Conservation (phyloP, 2,888 invertebrate genomes). For the Maniola hyperantus region DNA sequence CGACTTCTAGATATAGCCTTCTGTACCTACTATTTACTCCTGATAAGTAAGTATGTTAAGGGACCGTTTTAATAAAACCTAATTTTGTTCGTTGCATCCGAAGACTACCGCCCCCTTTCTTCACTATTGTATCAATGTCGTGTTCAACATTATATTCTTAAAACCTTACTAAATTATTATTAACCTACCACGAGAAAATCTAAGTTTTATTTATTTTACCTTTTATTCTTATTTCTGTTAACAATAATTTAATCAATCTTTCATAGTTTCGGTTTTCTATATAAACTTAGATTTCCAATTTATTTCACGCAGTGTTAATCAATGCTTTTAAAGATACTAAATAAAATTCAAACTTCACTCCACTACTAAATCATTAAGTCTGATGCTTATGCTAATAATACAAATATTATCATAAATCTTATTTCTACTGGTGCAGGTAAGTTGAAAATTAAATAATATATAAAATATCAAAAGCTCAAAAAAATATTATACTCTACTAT, state of each 20-base stretch:
- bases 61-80: constrained; percentile 48
- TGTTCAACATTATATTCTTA: constrained; percentile 45
- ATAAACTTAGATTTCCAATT: constrained; percentile 29
- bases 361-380: constrained; percentile 2
- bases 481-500: not conserved
- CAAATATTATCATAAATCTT: not conserved
- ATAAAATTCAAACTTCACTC: not conserved
- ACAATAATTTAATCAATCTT: not conserved
- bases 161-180: constrained; percentile 23
- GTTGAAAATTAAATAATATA: not conserved
- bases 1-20: constrained; percentile 32
- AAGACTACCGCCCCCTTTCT: constrained; percentile 78
- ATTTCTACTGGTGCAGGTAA: not conserved
- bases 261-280: not conserved
- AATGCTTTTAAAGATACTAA: constrained; percentile 8
- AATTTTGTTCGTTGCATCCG: constrained; percentile 68
- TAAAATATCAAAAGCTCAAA: not conserved
- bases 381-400: not conserved
- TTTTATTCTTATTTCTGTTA: not conserved
- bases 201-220: constrained; percentile 19
- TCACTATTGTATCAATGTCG: constrained; percentile 83
- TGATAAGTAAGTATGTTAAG: constrained; percentile 37
- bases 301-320: constrained; percentile 14
- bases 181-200: constrained; percentile 21
- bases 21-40: constrained; percentile 19